Base-by-base conservation (phyloP, 1,140 invertebrate species). In the Hycleus phaleratus region DNA sequence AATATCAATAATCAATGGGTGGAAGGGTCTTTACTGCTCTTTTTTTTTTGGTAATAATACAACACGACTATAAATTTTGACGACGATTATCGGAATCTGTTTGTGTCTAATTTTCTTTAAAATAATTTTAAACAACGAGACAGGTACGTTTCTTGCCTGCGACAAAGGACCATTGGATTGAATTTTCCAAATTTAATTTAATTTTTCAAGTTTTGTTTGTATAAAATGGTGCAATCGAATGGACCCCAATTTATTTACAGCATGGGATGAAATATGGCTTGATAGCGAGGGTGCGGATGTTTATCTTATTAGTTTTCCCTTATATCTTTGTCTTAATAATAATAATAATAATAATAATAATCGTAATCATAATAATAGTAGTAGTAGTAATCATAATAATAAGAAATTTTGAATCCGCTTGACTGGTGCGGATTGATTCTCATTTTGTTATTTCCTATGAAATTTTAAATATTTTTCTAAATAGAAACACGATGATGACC, bases 231-330 rank as follows among this genome's bases (percentile, higher is more conserved):
- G 60, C 62, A 63, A 66, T 61, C 58, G 49, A 59, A 67, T 67
- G 59, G 60, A 67, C 67, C 63, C 67, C 65, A 63, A 64, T 63
- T 60, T 68, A 68, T 68, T 42, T 68, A 68, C 67, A 68, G 58
- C 57, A 61, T 66, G 57, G 57, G 51, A 63, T 62, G 60, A 62
- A 55, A 49, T 7, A 62, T 59, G 56, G 56, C 46, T 47, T 44
- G 47, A 55, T 52, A 45, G 48, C 48, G 55, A 61, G 47, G 59
- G 43, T 58, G 58, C 58, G 52, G 54, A 47, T 51, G 18, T 18
- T 18, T 18, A 18, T 18, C 18, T 18, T 18, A 18, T 18, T 18
- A 18, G 18, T 18, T 18, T 18, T 18, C 18, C 18, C 12, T 48
- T 18, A 38, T 46, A 46, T 25, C 4, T 5, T 46, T 26, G 9